Base-by-base conservation (phyloP, 1,140 invertebrate genomes). In the Asbolus verrucosus region DNA sequence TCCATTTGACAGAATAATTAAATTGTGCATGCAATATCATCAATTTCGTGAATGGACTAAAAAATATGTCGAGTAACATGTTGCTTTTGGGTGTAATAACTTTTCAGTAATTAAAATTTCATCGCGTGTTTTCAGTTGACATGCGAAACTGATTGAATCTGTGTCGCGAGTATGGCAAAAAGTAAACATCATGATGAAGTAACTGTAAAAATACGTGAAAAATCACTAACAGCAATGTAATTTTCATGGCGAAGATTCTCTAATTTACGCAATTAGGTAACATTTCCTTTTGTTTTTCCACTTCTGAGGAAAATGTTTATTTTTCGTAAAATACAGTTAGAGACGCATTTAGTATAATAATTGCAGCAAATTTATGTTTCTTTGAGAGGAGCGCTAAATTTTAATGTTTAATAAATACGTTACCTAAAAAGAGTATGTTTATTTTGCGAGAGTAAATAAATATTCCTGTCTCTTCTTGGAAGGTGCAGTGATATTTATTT, bases 341-440 rank as follows among this genome's bases (percentile, higher is more conserved):
- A 30, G 46, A 16, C 15, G 41, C 41, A 19, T 46, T 46, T 46
- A 46, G 41, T 46, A 21, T 54, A 54, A 27, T 54, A 54, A 54
- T 54, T 54, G 46, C 18, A 54, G 46, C 18, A 27, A 54, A 54
- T 54, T 54, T 54, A 11, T 8, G 41, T 46, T 27, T 54, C 46
- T 54, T 54, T 54, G 46, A 54, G 21, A 19, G 6, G n/a, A 0
- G 46, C 27, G 46, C 46, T 19, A 27, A 27, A 21, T 54, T 27
- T 54, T 24, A 54, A 24, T 54, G 46, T 54, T 24, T 54, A 54
- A 54, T 54, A 54, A 54, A 54, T 54, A 54, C 46, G 11, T n/a
- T 54, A 54, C 46, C 46, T 27, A 27, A 54, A 30, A n/a, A 21
- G 19, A 8, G 46, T 54, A 6, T 54, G 46, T 54, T 54, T 54